Evolutionary conservation across 2,113 vertebrate species (phyloP).

Genomic region (Hemibates koningsi): DNA sequence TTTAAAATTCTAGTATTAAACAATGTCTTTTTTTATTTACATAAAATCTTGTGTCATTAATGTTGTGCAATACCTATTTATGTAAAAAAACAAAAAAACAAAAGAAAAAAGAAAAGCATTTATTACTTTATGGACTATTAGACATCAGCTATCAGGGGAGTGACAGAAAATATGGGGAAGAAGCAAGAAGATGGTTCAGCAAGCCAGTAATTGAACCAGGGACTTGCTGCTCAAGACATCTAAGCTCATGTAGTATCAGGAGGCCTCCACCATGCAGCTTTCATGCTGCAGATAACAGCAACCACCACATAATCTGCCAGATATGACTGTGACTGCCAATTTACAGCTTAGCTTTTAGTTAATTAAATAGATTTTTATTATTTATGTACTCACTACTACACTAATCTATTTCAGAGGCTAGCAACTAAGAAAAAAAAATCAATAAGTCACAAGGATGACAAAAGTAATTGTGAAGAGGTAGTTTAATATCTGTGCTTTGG

Average conservation of each 20-base stretch:
- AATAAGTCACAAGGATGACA: neutral
- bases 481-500: neutral
- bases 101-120: neutral
- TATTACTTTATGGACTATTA: neutral
- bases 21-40: neutral
- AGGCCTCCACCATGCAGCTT: neutral
- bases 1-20: neutral
- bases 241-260: neutral
- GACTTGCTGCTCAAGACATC: neutral
- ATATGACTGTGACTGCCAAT: neutral
- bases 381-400: neutral
- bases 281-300: neutral
- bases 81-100: neutral
- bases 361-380: neutral
- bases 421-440: neutral
- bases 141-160: neutral
- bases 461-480: neutral
- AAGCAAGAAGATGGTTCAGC: neutral
- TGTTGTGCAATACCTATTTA: neutral
- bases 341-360: neutral
- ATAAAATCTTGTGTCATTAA: neutral
- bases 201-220: neutral
- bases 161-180: neutral
- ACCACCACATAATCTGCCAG: neutral
- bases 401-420: neutral